These are phyloP conservation scores for Drosophila pegasa DNA, from an alignment of 2,888 invertebrate genomes.

Conservation along the genomic window DNA sequence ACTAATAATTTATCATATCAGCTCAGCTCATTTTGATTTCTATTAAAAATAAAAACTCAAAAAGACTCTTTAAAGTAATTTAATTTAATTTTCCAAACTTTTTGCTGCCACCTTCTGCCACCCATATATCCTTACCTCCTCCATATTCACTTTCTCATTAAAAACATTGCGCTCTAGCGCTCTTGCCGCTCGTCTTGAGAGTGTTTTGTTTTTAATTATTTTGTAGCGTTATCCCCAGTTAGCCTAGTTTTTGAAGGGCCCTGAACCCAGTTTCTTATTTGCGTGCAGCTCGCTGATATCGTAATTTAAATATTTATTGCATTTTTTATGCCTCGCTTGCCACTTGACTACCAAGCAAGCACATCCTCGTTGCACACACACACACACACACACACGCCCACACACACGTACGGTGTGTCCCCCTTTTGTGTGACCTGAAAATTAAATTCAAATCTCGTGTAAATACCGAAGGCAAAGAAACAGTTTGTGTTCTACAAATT, in stretches of 20 bases:
- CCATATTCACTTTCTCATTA: background rate
- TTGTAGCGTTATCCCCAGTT: constrained; percentile 62
- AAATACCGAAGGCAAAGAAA: constrained; percentile 56
- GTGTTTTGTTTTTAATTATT: constrained; percentile 61
- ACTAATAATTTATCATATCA: background rate
- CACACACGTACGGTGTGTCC: constrained; percentile 37
- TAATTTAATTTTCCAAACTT: background rate
- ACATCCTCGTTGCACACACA: constrained; percentile 35
- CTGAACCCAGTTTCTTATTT: constrained; percentile 65
- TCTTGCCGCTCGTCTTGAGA: background rate
- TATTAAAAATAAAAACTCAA: background rate
- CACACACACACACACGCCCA: constrained; percentile 24
- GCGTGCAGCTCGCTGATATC: constrained; percentile 72
- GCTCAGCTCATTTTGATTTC: background rate
- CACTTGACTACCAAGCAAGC: constrained; percentile 52
- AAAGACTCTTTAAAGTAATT: background rate
- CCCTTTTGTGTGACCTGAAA: constrained; percentile 75
- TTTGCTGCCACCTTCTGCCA: background rate
- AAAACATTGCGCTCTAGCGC: background rate
- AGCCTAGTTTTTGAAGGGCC: constrained; percentile 65
- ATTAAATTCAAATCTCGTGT: constrained; percentile 77
- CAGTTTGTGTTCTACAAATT: constrained; percentile 63
- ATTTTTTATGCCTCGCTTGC: constrained; percentile 72
- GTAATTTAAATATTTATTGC: constrained; percentile 77
- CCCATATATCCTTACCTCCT: background rate